Evolutionary conservation across 2,797 vertebrate genomes (phyloP), one percentile per base, ranked within the genome.

Genomic region (Euthynnus affinis): DNA sequence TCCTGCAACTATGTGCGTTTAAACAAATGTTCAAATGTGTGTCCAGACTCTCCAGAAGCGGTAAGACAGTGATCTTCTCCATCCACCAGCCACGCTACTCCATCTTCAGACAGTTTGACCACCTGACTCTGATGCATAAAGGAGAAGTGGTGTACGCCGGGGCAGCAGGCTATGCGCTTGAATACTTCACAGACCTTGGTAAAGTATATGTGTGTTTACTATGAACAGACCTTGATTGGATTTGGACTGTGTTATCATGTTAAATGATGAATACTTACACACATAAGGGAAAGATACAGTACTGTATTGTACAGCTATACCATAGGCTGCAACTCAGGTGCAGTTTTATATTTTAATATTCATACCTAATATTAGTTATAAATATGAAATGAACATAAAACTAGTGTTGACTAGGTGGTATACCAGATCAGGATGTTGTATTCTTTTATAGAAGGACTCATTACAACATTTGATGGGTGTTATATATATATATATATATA

Each of bases 11-110:
- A 51, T 49, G 25, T 67, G 23, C 14, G 37, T 22, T 25, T 63
- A 56, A 53, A 52, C 56, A 27, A 25, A 53, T 48, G 6, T 63
- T 70, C 48, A 3, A 63, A 57, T 68, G 20, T 87, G 25, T 76
- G 4, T 78, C 29, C 84, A 96, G 95, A 53, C 70, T 96, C 77
- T 95, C 95, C 74, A 90, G 91, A 49, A 89, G 71, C 62, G 93
- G 94, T 1, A 95, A 93, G 87, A 96, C 95, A 4, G 92, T 96
- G 23, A 95, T 96, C 82, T 95, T 96, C 91, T 96, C 96, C 85
- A 96, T 96, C 83, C 96, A 96, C 83, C 95, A 96, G 81, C 95
- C 96, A 3, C 94, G 95, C 14, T 96, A 94, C 82, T 95, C 96
- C 80, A 96, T 96, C 91, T 96, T 95, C 90, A 92, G 40, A 69